Percentiles rank a stretch among this genome's conserved stretches.
Evolutionary conservation across 2,113 vertebrate genomes (phyloP).

Genomic region (Menidia beryllina): DNA sequence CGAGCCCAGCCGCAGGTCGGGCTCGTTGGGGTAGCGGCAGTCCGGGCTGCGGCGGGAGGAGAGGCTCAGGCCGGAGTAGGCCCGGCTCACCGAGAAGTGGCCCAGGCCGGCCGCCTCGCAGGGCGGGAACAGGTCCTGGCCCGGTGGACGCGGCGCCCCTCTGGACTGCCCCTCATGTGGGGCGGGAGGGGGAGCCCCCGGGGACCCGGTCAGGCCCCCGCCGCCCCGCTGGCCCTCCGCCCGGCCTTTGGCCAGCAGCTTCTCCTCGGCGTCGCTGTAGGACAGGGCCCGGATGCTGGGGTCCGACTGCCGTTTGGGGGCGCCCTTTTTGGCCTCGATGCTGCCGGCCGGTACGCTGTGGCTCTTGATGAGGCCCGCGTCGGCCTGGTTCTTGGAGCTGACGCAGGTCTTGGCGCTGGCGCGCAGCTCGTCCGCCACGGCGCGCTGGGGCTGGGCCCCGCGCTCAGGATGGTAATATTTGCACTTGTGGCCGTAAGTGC

Average conservation of each 20-base stretch:
- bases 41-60: constrained; percentile 89
- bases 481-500: constrained; percentile 98
- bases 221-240: constrained; percentile 83
- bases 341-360: constrained; percentile 92
- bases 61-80: constrained; percentile 87
- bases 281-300: constrained; percentile 91
- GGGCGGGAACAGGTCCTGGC: constrained; percentile 92
- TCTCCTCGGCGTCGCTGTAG: constrained; percentile 94
- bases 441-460: constrained; percentile 94
- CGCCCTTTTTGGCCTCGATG: constrained; percentile 85
- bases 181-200: constrained; percentile 85
- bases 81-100: constrained; percentile 92
- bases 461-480: constrained; percentile 98
- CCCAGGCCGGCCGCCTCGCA: constrained; percentile 93
- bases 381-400: constrained; percentile 84
- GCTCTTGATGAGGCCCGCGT: constrained; percentile 93
- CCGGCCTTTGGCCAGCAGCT: constrained; percentile 91
- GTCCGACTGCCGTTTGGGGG: constrained; percentile 93
- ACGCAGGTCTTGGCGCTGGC: constrained; percentile 92
- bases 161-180: constrained; percentile 88
- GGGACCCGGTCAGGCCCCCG: constrained; percentile 71
- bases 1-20: constrained; percentile 87
- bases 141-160: constrained; percentile 77
- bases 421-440: constrained; percentile 95
- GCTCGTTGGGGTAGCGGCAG: constrained; percentile 87